phyloP scores from a whole-genome alignment of 2,797 vertebrate species.

The Catamblyrhynchus diadema region DNA sequence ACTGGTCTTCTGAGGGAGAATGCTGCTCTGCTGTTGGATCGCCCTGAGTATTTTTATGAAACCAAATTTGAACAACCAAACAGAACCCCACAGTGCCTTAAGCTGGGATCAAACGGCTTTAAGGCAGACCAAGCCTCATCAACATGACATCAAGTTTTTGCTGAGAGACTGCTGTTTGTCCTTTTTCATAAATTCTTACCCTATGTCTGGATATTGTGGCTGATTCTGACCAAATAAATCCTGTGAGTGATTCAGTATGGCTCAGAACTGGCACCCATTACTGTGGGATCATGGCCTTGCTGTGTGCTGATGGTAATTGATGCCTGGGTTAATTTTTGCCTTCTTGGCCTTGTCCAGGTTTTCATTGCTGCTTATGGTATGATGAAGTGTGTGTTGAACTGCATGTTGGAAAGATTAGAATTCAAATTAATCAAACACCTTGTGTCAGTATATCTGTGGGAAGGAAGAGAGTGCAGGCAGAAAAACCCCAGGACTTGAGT shows the following conservation, averaged over 20 bases:
- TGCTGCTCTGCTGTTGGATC: background rate
- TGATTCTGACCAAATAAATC: background rate
- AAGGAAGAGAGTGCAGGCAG: background rate
- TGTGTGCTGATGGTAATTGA: background rate
- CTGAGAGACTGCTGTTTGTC: background rate
- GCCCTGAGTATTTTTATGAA: background rate
- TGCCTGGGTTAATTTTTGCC: background rate
- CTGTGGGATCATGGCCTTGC: background rate
- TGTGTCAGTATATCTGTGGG: background rate
- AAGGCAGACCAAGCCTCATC: background rate
- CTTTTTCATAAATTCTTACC: background rate
- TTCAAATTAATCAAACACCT: background rate
- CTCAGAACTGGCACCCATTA: background rate
- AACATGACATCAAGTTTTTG: background rate
- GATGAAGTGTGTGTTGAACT: background rate
- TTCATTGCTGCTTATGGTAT: background rate
- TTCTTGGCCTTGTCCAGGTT: background rate
- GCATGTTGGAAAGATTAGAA: background rate
- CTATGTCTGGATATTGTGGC: background rate
- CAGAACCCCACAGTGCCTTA: background rate
- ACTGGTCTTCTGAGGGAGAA: background rate
- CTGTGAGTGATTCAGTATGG: background rate
- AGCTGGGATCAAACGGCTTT: background rate
- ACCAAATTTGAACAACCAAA: background rate
- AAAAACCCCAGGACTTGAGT: background rate